Percentiles rank a stretch among this genome's conserved stretches.
Evolutionary conservation across 2,797 vertebrate genomes (phyloP).

Genomic region (Sebastolobus altivelis): DNA sequence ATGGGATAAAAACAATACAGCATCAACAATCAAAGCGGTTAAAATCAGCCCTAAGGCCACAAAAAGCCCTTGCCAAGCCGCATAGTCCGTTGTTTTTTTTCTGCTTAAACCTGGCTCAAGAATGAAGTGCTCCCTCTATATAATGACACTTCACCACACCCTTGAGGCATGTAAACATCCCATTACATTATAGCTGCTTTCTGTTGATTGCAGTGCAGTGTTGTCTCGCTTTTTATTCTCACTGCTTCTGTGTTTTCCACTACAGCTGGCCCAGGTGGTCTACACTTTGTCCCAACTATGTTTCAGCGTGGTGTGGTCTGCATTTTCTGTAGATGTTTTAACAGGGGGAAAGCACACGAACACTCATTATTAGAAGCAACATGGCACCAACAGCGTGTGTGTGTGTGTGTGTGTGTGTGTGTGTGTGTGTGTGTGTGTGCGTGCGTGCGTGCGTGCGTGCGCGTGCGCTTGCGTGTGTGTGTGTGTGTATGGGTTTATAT

Average conservation of each 20-base stretch:
- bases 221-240: neutral
- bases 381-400: neutral
- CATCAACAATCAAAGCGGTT: constrained; percentile 22
- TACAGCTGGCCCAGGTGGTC: constrained; percentile 10
- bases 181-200: constrained; percentile 27
- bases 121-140: constrained; percentile 24
- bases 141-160: constrained; percentile 33
- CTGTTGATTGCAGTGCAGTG: constrained; percentile 20
- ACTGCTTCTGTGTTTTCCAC: neutral
- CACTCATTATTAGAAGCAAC: neutral
- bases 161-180: constrained; percentile 37
- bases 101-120: constrained; percentile 16
- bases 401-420: too few relatives aligned
- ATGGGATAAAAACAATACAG: neutral
- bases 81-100: constrained; percentile 19
- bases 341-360: neutral
- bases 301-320: neutral
- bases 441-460: neutral
- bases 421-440: constrained; percentile 1
- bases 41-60: constrained; percentile 16
- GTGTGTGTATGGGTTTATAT: neutral
- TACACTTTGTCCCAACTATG: neutral
- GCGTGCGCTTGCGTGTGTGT: neutral
- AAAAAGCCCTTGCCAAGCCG: constrained; percentile 18
- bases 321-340: neutral